These are phyloP conservation scores for Xenops minutus DNA, from an alignment of 2,797 vertebrate genomes.

Conservation along the genomic window DNA sequence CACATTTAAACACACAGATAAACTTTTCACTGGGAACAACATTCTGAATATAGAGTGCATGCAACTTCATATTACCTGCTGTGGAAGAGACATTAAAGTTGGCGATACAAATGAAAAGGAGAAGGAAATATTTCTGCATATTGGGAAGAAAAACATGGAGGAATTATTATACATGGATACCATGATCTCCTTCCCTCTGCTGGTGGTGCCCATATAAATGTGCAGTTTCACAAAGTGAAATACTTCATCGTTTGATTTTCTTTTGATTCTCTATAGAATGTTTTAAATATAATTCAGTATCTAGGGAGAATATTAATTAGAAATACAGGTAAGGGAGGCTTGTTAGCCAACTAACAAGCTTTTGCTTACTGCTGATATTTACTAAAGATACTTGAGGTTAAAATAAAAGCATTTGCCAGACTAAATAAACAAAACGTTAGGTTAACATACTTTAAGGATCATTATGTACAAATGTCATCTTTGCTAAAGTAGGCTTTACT, in stretches of 20 bases:
- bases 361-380: conserved; percentile 54
- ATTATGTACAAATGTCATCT: neutral
- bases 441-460: conserved; percentile 15
- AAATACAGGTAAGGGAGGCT: conserved; percentile 28
- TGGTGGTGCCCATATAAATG: neutral
- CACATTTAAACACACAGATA: neutral
- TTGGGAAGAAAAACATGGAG: neutral
- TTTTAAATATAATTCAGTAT: conserved; percentile 32
- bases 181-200: conserved; percentile 10
- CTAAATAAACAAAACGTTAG: conserved; percentile 48
- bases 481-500: neutral
- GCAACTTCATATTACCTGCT: rapidly evolving
- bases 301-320: conserved; percentile 52
- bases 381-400: conserved; percentile 41
- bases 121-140: neutral
- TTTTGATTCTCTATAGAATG: conserved; percentile 18
- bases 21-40: neutral
- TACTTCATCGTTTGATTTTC: neutral
- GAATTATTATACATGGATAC: neutral
- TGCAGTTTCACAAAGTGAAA: neutral
- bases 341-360: conserved; percentile 34
- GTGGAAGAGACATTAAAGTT: neutral
- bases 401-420: conserved; percentile 50
- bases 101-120: neutral
- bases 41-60: neutral